A percentile compares a stretch with the other conserved stretches of the same genome.
phyloP scores from a whole-genome alignment of 2,113 vertebrate genomes.

The Takifugu flavidus region DNA sequence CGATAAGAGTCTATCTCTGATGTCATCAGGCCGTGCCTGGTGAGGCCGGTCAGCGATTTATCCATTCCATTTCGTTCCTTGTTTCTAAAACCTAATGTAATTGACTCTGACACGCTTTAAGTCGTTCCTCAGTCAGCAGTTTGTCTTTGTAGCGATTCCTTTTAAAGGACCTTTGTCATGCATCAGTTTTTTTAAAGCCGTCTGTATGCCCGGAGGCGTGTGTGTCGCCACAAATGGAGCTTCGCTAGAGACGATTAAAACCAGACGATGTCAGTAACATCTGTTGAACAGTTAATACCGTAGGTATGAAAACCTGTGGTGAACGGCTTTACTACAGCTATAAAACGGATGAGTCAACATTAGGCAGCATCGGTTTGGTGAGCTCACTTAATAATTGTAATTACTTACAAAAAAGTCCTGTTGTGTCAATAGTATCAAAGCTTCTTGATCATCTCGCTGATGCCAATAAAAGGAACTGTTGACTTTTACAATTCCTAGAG shows the following conservation, averaged over 20 bases:
- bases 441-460: constrained; percentile 23
- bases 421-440: constrained; percentile 14
- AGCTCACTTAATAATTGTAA: too few relatives aligned
- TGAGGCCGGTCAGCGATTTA: constrained; percentile 16
- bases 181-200: constrained; percentile 13
- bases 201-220: too few relatives aligned
- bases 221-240: too few relatives aligned
- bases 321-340: background rate
- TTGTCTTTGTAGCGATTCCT: constrained; percentile 21
- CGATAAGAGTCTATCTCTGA: too few relatives aligned
- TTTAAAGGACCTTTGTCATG: background rate
- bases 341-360: too few relatives aligned
- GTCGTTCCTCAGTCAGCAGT: constrained; percentile 10
- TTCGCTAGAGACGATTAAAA: background rate
- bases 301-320: too few relatives aligned
- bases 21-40: background rate
- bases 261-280: background rate
- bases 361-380: too few relatives aligned
- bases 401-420: constrained; percentile 1
- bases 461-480: constrained; percentile 46
- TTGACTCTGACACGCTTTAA: constrained; percentile 1
- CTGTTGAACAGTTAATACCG: too few relatives aligned
- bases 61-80: constrained; percentile 52
- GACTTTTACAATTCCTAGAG: background rate
- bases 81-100: constrained; percentile 30